A percentile compares a stretch with the other conserved stretches of the same genome.
These are phyloP conservation scores for Crocidura indochinensis DNA, from an alignment of 2,797 vertebrate species.

Conservation along the genomic window DNA sequence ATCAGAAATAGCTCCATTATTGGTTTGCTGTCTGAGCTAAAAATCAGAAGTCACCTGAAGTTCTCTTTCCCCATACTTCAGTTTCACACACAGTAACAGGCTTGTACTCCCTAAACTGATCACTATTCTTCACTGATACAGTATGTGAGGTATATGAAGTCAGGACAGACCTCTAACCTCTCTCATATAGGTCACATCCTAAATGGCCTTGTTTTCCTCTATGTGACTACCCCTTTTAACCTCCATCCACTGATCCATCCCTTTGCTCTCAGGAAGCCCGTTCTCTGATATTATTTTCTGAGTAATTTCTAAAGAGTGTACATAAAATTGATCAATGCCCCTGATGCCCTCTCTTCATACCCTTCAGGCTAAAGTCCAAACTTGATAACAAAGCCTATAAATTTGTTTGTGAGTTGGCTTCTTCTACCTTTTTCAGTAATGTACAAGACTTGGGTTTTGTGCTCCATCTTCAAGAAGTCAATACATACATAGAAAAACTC, in stretches of 20 bases:
- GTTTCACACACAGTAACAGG: not conserved
- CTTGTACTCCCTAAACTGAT: not conserved
- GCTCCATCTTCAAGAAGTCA: not conserved
- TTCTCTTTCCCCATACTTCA: not conserved
- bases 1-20: not conserved
- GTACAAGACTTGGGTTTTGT: not conserved
- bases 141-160: not conserved
- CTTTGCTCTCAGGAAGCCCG: not conserved
- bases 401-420: conserved; percentile 9
- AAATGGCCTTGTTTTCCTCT: not conserved
- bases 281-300: not conserved
- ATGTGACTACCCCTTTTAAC: not conserved
- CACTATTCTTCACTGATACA: not conserved
- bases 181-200: not conserved
- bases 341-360: not conserved
- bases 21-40: not conserved
- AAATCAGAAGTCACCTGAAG: not conserved
- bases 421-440: conserved; percentile 27
- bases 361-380: conserved; percentile 3
- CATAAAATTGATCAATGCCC: not conserved
- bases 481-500: not conserved
- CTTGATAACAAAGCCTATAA: conserved; percentile 32
- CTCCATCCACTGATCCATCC: not conserved
- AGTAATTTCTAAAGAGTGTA: conserved; percentile 11
- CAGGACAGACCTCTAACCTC: not conserved